Base-by-base conservation (phyloP, 2,113 vertebrate species). In the Craseonycteris thonglongyai region DNA sequence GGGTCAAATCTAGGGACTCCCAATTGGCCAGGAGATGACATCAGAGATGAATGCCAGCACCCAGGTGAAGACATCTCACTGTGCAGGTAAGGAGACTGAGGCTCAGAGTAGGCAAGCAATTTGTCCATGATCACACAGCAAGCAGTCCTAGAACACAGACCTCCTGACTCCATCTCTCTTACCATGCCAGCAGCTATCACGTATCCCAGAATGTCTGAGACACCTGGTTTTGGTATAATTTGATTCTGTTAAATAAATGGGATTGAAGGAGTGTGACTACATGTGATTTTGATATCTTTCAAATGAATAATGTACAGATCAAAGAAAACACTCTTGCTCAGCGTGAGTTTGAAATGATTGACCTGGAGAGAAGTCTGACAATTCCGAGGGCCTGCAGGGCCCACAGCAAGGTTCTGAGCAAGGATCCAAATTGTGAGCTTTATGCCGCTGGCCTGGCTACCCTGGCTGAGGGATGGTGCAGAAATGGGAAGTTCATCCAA, bases 241-340 rank as follows among this genome's bases (percentile, higher is more conserved):
- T 72, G 47, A 54, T 51, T 86, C 61, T 61, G 30, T 93, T 86
- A 69, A 87, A 26, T 61, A 61, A 82, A 21, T 82, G 78, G 49
- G 51, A 85, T 86, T 91, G 42, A 63, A 94, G 49, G 51, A 61
- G 33, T 65, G 82, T 28, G 18, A 16, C 80, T 75, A 42, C 87
- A 19, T n/a, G 47, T 74, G 92, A 65, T 71, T 82, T 79, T 80
- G 58, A 88, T 42, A 66, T 22, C 74, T 96, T 95, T 81, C 81
- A 81, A 78, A 86, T 75, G 76, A 82, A 91, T 91, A 76, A 94
- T 58, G 95, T 88, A 72, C 56, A 97, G 79, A 65, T 91, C 80
- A 91, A 83, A 95, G 80, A 94, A 66, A 65, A 51, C 42, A 33
- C 9, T 11, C 51, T 79, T 81, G 65, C 49, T 85, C 61, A 61